These are phyloP conservation scores for Drosophila gaucha DNA, from an alignment of 2,888 invertebrate genomes.

Conservation along the genomic window DNA sequence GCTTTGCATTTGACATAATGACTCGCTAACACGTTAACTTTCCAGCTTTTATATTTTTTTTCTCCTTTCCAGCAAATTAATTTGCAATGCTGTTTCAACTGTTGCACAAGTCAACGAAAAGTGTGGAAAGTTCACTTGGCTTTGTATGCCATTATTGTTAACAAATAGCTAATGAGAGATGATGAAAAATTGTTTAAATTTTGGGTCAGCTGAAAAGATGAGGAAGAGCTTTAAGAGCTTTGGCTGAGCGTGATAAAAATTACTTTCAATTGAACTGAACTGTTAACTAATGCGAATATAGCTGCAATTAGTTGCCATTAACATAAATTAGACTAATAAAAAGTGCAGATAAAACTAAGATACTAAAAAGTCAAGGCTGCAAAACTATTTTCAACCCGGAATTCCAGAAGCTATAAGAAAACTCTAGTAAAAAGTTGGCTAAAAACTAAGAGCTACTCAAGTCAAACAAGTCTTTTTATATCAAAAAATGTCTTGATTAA, in stretches of 20 bases:
- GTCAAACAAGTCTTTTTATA: background rate
- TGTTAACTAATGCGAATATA: background rate
- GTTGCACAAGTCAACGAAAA: conserved; percentile 31
- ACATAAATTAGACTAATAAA: background rate
- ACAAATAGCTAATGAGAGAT: background rate
- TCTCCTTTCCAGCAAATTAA: conserved; percentile 44
- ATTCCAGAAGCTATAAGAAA: too few species aligned
- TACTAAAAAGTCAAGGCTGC: conserved; percentile 5
- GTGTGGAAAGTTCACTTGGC: conserved; percentile 10
- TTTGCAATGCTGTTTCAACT: conserved; percentile 27
- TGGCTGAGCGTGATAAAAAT: background rate
- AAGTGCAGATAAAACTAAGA: background rate
- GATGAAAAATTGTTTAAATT: background rate
- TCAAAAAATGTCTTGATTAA: too few species aligned
- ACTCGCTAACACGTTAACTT: conserved; percentile 62
- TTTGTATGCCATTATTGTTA: conserved; percentile 5
- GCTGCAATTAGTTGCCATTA: background rate
- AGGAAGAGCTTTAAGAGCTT: background rate
- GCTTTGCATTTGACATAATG: conserved; percentile 56
- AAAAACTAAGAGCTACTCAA: background rate
- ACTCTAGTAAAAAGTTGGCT: too few species aligned
- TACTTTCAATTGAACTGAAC: background rate
- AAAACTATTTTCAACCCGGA: conserved; percentile 1
- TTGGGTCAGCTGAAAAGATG: background rate
- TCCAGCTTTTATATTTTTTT: conserved; percentile 30